A percentile compares a stretch with the other conserved stretches of the same genome.
phyloP scores from a whole-genome alignment of 2,797 vertebrate genomes.

The Eurystomus glaucurus region DNA sequence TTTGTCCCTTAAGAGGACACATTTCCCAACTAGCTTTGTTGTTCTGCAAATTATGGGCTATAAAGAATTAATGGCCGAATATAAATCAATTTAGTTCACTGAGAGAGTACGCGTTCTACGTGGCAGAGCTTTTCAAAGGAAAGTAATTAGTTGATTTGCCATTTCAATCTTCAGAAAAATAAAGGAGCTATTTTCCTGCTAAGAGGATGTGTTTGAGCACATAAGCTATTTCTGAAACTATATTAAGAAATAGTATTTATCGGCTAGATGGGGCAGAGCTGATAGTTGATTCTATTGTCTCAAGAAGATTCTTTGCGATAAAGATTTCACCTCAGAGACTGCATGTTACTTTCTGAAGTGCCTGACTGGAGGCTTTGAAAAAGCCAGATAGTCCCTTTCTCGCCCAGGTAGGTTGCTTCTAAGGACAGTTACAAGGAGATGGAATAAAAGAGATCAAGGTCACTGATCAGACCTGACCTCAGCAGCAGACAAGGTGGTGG shows the following conservation, averaged over 20 bases:
- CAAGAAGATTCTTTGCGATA: background rate
- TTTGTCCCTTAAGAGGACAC: background rate
- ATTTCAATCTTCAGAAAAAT: conserved; percentile 76
- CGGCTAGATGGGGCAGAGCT: background rate
- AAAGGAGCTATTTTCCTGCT: conserved; percentile 56
- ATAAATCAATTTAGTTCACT: conserved; percentile 68
- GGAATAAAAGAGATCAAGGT: background rate
- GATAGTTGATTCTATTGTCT: background rate
- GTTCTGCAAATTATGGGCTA: conserved; percentile 60
- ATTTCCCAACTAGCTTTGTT: conserved; percentile 23
- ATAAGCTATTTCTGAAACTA: background rate
- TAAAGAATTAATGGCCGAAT: conserved; percentile 67
- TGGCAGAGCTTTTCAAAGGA: conserved; percentile 66
- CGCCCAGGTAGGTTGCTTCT: background rate
- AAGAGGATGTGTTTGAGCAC: conserved; percentile 46
- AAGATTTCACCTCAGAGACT: background rate
- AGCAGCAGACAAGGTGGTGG: accelerated
- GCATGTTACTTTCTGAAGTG: background rate
- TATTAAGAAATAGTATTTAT: conserved; percentile 9
- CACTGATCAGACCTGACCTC: background rate
- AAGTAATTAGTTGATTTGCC: conserved; percentile 70
- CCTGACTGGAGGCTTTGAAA: background rate
- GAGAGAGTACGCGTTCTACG: conserved; percentile 17
- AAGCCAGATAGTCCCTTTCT: too few species aligned
- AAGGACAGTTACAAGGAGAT: background rate